These are phyloP conservation scores for Leuctra nigra DNA, from an alignment of 2,888 invertebrate species.

Conservation along the genomic window DNA sequence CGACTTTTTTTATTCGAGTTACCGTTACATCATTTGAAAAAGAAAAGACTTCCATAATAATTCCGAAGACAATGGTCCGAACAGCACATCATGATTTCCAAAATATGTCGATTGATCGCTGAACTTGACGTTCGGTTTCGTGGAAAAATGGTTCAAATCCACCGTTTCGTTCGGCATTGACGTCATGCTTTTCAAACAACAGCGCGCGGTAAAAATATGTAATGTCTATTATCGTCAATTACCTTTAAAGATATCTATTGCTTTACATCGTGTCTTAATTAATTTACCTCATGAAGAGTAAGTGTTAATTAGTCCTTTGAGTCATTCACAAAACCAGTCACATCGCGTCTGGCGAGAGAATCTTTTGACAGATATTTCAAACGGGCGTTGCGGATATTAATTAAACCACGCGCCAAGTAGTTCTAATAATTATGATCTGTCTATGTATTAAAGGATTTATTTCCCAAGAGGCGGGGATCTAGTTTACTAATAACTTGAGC, in stretches of 20 bases:
- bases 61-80: neutral
- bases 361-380: constrained; percentile 15
- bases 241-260: too few species aligned
- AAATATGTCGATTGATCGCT: too few species aligned
- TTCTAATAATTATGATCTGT: constrained; percentile 5
- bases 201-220: too few species aligned
- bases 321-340: constrained; percentile 7
- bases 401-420: constrained; percentile 13
- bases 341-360: neutral
- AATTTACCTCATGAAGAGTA: neutral
- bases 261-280: neutral
- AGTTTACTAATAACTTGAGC: constrained; percentile 9
- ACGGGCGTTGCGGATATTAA: constrained; percentile 11
- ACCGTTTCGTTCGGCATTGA: too few species aligned
- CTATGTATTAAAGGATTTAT: constrained; percentile 6
- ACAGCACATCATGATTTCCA: constrained; percentile 1
- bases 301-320: neutral
- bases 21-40: constrained; percentile 15
- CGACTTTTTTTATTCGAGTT: constrained; percentile 16
- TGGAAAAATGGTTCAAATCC: too few species aligned
- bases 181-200: too few species aligned
- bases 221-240: too few species aligned
- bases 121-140: too few species aligned
- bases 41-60: constrained; percentile 16
- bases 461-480: constrained; percentile 7